Evolutionary conservation across 2,113 vertebrate species (phyloP), one percentile per base, ranked within the genome.

Genomic region (human): DNA sequence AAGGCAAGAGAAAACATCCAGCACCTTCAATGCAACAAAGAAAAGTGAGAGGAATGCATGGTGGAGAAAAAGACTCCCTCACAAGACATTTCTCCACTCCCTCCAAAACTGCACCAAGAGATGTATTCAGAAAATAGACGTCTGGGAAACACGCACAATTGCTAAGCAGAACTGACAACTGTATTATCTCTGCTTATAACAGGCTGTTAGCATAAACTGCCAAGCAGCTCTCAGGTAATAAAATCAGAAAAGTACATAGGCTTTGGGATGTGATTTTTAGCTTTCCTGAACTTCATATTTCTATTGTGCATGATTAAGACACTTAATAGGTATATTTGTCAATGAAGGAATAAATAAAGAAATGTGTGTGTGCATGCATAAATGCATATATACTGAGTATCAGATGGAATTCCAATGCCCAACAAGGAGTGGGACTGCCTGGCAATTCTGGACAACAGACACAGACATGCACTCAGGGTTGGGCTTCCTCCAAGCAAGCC

Each of bases 401-500:
- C 72, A 87, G 38, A n/a, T 23, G 1, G 57, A 94, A 82, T 79
- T 50, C 30, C 55, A 78, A 0, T 59, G 52, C 55, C 64, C 43
- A 73, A 7, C 8, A 55, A 86, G 32, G 22, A 78, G 45, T 70
- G 50, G n/a, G 78, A 80, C 48, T n/a, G 38, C n/a, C 76, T 88
- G 83, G 55, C 38, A 66, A 66, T 86, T 20, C 68, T 32, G 40
- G 90, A 89, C n/a, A 84, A 92, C 45, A 66, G 18, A 81, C 11
- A 64, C 13, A 93, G 70, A 61, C 57, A 72, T 5, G 40, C 81
- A 88, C 30, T 87, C 23, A 59, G 75, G 8, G 2, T 6, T 93
- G 89, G 70, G 64, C 45, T 80, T 32, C 55, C 75, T 97, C 91
- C 97, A 96, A 96, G 89, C 32, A 61, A 52, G 18, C 70, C 88